Evolutionary conservation across 1,140 invertebrate species (phyloP), one percentile per base, ranked within the genome.

Genomic region (Drosophila takahashii): DNA sequence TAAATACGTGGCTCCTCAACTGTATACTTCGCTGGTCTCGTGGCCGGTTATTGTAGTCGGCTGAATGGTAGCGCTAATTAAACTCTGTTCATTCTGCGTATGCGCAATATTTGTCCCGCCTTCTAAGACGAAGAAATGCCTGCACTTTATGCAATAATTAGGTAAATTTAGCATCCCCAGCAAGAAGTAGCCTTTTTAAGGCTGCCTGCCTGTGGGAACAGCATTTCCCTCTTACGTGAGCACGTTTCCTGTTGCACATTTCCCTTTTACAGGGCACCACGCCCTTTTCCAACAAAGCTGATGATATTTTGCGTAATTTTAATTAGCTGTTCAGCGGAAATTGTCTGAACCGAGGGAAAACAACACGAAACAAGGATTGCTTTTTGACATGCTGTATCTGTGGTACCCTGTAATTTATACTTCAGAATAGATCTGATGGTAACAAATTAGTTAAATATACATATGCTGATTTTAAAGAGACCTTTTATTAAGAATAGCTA

Each of bases 281-380:
- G 36, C 36, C 52, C 70, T 50, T 58, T 54, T 15, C 22, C 15
- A 34, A 10, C 15, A 11, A 11, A 59, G 53, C 67, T 53, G 53
- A 57, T 74, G 83, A 37, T 61, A 64, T 77, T 83, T 78, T 70
- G 70, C 78, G 61, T 86, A 85, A 87, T 86, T 86, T 86, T 86
- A 86, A 86, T 83, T 87, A 86, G 83, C 70, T 76, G 47, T 52
- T 66, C 60, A 59, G 64, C 78, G 75, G 83, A 86, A 86, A 78
- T 78, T 81, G 62, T 73, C 62, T 77, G 52, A 57, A 48, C 51
- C 79, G 48, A 53, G 44, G 29, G 39, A 65, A 62, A 59, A 58
- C 22, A 48, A 27, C 32, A 50, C n/a, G 11, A 3, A 41, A 51
- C n/a, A n/a, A 42, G 36, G n/a, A 2, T 4, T 22, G 26, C 2